Percentiles rank a stretch among this genome's conserved stretches.
Conservation (phyloP, 1,140 invertebrate genomes). For the Drosophila lacertosa region DNA sequence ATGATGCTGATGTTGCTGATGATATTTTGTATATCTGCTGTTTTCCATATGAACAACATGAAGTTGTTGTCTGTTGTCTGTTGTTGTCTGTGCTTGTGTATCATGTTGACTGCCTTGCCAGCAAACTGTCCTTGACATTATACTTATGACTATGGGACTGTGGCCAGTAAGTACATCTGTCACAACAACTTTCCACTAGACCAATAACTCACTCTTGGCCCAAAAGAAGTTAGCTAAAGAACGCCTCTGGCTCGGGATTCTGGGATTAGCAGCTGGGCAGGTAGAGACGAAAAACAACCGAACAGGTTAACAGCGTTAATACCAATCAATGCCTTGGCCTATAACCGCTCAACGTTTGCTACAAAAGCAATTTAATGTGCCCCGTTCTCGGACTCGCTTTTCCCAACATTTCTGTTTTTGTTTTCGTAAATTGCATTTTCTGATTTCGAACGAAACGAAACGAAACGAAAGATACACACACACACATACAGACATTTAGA, state of each 20-base stretch:
- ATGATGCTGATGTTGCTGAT: conserved; percentile 40
- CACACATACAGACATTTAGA: conserved; percentile 5
- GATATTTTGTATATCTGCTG: conserved; percentile 39
- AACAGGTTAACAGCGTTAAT: conserved; percentile 80
- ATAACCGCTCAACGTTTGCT: conserved; percentile 27
- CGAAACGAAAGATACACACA: conserved; percentile 26
- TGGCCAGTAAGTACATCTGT: conserved; percentile 41
- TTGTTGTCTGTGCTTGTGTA: too few relatives aligned
- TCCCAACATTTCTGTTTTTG: conserved; percentile 54
- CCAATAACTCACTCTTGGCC: conserved; percentile 34
- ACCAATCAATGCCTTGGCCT: conserved; percentile 63
- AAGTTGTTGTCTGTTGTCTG: conserved; percentile 13
- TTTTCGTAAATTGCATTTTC: conserved; percentile 82
- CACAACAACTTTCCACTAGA: conserved; percentile 58
- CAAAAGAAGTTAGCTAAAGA: conserved; percentile 8
- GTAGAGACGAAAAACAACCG: conserved; percentile 37
- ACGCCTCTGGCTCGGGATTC: conserved; percentile 12
- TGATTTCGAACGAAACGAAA: conserved; percentile 69
- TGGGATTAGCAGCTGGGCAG: conserved; percentile 41
- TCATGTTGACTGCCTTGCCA: conserved; percentile 11
- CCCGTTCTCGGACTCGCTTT: conserved; percentile 36
- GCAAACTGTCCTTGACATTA: conserved; percentile 34
- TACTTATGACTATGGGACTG: conserved; percentile 8
- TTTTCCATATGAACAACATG: conserved; percentile 36
- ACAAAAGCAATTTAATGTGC: conserved; percentile 64